Base-by-base conservation (phyloP, 2,113 vertebrate genomes). In the Macquaria ambigua region DNA sequence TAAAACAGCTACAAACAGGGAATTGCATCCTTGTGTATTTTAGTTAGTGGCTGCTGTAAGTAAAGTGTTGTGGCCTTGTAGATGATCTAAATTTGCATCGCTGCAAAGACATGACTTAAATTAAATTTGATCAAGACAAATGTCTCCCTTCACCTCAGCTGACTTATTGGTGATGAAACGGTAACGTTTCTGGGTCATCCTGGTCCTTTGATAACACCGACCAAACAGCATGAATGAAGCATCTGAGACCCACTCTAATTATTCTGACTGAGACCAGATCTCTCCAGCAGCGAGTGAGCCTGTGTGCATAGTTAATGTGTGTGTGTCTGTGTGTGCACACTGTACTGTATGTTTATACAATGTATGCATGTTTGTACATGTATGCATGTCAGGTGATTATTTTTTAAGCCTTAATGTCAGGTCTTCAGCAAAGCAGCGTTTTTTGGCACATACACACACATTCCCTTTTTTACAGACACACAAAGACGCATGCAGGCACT, bases 41-140 rank as follows among this genome's bases (percentile, higher is more conserved):
- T 59, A 8, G 50, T 68, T 34, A 37, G 73, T 66, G 20, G 6
- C 23, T 43, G 64, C 16, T 53, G 58, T 72, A 15, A 73, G 48
- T 12, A 16, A 1, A 75, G n/a, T 9, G 61, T 52, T 58, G 20
- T 23, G 58, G 71, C 66, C 81, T 86, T 67, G 48, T 53, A 23
- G 64, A 61, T 48, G 6, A 64, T 64, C 43, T 70, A 52, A 7
- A 61, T 68, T 62, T 37, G 15, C 68, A 73, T 43, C 0, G 1
- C 61, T 79, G 31, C 52, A 68, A 72, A 73, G 11, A 37, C 52
- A 23, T 14, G 56, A 70, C 23, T 58, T 21, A 6, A 46, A 37
- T 83, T 76, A 59, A 81, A 53, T 64, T 18, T 78, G 74, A 91
- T 86, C 43, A 71, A 77, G 79, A 68, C 8, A 62, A 69, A 75